Evolutionary conservation across 1,140 invertebrate species (phyloP), one percentile per base, ranked within the genome.

Genomic region (Leucophenga varia): DNA sequence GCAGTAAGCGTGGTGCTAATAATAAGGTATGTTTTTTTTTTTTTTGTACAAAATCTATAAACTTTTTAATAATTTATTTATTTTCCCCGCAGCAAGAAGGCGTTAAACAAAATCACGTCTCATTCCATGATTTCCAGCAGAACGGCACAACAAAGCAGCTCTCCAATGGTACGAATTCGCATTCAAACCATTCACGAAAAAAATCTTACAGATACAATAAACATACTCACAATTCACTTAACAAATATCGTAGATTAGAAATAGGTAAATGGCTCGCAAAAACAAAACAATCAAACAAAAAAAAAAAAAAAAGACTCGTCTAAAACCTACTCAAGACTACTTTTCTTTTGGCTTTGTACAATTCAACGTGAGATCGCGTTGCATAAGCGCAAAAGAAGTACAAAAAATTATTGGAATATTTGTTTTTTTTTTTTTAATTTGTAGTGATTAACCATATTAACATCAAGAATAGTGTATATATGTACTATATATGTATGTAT

Each of bases 61-160:
- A 21, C 9, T 19, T 6, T 32, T 39, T 40, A 49, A 31, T 42
- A 58, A 57, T 48, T 28, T 25, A 18, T 6, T 25, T 6, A 14
- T 22, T 44, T 34, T 39, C 37, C 5, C 38, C 71, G 68, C 61
- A 72, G 44, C 43, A 72, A 49, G 72, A 75, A 37, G 87, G 87
- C 38, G 58, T 70, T 44, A 90, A 89, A 78, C 83, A 86, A 64
- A 90, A 90, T 75, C 88, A 90, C 77, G 89, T 91, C 37, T 90
- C 87, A 74, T 91, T 91, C 77, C 87, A 87, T 12, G 88, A 89
- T 78, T 88, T 90, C 68, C 88, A 90, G 77, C 87, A 89, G 79
- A 91, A 91, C 63, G 88, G 88, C 65, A 86, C 86, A 59, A 87
- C 86, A 17, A 90, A 90, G 79, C 84, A 90, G 77, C 88, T 91